Conservation (phyloP, 2,113 vertebrate genomes). For the Daphoenositta chrysoptera region DNA sequence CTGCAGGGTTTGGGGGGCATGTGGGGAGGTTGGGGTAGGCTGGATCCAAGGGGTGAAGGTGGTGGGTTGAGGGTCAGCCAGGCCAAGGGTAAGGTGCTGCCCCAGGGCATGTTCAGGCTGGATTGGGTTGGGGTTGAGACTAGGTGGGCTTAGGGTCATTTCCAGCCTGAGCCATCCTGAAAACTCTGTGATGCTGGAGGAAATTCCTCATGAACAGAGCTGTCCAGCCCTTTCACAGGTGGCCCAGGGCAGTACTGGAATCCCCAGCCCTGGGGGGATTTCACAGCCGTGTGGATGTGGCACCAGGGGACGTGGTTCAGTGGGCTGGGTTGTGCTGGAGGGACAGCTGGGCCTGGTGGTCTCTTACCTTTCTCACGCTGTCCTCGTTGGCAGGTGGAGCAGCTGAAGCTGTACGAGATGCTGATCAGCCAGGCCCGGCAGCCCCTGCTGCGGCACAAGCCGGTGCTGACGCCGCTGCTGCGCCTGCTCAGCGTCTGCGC, state of each 20-base stretch:
- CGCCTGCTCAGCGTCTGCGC: slow-evolving; percentile 83
- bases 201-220: not conserved
- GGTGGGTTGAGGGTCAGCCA: not conserved
- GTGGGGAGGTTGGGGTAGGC: not conserved
- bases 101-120: not conserved
- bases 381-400: slow-evolving; percentile 63
- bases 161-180: not conserved
- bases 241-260: not conserved
- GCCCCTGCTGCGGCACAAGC: slow-evolving; percentile 83
- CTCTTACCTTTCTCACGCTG: not conserved
- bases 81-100: not conserved
- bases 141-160: not conserved
- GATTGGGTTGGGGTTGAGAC: not conserved
- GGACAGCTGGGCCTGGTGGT: not conserved
- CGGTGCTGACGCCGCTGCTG: slow-evolving; percentile 86
- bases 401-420: slow-evolving; percentile 94
- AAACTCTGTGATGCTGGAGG: not conserved
- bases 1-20: rapidly evolving
- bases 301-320: not conserved
- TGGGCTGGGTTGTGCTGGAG: not conserved
- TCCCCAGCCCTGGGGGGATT: not conserved
- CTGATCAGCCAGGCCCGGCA: slow-evolving; percentile 91
- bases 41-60: not conserved
- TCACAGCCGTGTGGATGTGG: not conserved
- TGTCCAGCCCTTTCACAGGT: too few relatives aligned